Percentiles rank a stretch among this genome's conserved stretches.
Evolutionary conservation across 2,888 invertebrate species (phyloP).

Genomic region (Selenia dentaria): DNA sequence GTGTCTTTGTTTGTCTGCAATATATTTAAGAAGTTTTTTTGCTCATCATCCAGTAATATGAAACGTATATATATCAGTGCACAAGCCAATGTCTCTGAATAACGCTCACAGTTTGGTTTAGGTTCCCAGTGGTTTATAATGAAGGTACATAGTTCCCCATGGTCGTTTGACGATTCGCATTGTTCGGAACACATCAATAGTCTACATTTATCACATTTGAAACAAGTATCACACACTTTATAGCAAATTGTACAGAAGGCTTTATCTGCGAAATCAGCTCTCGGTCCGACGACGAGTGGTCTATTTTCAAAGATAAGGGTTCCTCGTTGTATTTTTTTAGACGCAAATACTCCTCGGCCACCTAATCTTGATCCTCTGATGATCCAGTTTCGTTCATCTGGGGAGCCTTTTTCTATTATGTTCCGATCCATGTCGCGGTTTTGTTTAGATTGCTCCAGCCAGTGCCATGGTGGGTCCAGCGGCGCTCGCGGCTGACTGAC

Average conservation of each 20-base stretch:
- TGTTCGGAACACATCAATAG: conserved; percentile 86
- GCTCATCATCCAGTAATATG: conserved; percentile 56
- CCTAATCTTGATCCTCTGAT: conserved; percentile 84
- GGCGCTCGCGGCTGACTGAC: conserved; percentile 60
- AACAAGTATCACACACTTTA: conserved; percentile 58
- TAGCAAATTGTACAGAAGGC: conserved; percentile 87
- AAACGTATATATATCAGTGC: conserved; percentile 59
- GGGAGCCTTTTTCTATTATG: conserved; percentile 27
- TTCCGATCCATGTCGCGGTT: conserved; percentile 40
- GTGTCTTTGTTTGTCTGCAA: conserved; percentile 66
- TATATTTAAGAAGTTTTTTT: conserved; percentile 67
- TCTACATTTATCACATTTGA: conserved; percentile 86
- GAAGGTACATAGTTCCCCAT: conserved; percentile 86
- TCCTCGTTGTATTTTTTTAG: conserved; percentile 84
- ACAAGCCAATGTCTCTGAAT: conserved; percentile 42
- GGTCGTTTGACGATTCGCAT: conserved; percentile 83
- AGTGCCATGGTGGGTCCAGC: conserved; percentile 42
- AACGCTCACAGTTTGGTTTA: conserved; percentile 39
- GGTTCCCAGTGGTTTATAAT: conserved; percentile 78
- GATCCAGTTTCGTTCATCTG: conserved; percentile 70
- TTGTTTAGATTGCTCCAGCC: conserved; percentile 22
- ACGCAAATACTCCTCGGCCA: conserved; percentile 89
- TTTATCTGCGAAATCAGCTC: conserved; percentile 77
- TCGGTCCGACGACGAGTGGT: conserved; percentile 87
- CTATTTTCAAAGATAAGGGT: conserved; percentile 88